These are phyloP conservation scores for Dendrolimus pini DNA, from an alignment of 2,888 invertebrate genomes.

Conservation along the genomic window DNA sequence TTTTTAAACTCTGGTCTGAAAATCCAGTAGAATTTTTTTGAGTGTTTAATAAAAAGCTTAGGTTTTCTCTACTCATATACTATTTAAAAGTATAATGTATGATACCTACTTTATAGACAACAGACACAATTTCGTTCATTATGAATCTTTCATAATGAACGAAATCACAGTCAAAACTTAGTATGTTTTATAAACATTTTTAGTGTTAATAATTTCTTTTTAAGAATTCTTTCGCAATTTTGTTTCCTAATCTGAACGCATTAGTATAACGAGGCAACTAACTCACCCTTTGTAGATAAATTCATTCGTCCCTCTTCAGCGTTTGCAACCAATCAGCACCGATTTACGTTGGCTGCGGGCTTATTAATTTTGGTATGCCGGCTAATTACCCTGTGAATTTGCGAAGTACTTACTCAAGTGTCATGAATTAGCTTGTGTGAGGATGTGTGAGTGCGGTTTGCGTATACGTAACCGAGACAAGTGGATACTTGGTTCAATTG, in stretches of 20 bases:
- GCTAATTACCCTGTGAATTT: slow-evolving; percentile 71
- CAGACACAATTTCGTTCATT: too few species aligned
- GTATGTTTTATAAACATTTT: too few species aligned
- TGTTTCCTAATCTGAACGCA: not conserved
- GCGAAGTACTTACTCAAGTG: slow-evolving; percentile 61
- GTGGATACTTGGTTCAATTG: slow-evolving; percentile 41
- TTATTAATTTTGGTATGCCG: slow-evolving; percentile 69
- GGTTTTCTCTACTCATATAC: too few species aligned
- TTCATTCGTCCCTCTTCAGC: slow-evolving; percentile 70
- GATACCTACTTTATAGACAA: too few species aligned
- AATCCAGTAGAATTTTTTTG: too few species aligned
- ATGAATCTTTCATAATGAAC: too few species aligned
- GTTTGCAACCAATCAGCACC: slow-evolving; percentile 58
- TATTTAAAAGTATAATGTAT: too few species aligned
- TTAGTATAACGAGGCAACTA: slow-evolving; percentile 4
- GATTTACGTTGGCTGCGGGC: slow-evolving; percentile 57
- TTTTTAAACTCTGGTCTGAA: too few species aligned
- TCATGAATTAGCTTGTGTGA: slow-evolving; percentile 46
- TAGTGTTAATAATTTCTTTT: too few species aligned
- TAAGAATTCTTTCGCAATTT: not conserved
- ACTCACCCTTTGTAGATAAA: slow-evolving; percentile 72
- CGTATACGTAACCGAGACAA: slow-evolving; percentile 46
- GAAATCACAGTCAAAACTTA: too few species aligned
- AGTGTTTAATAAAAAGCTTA: too few species aligned
- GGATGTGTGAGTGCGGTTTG: slow-evolving; percentile 38